Base-by-base conservation (phyloP, 2,888 invertebrate genomes). In the Beris morrisii region DNA sequence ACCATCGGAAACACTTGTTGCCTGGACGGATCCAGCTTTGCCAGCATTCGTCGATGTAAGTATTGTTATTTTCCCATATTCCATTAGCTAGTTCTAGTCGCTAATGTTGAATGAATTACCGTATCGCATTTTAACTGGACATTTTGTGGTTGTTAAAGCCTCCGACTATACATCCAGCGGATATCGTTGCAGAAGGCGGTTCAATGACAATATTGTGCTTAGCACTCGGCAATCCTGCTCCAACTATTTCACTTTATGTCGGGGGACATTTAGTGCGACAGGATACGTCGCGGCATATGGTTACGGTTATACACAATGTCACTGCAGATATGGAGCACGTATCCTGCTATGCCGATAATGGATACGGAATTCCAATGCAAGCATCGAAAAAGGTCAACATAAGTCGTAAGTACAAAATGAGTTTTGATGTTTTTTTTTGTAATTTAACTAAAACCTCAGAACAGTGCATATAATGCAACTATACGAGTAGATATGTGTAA, bases 261-360 rank as follows among this genome's bases (percentile, higher is more conserved):
- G 72, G 80, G 77, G 86, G 86, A 54, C 86, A 86, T 66, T 83
- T 92, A n/a, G 88, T 92, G n/a, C 83, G 90, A 1, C 91, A 92
- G 79, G 91, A 92, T 70, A 88, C 88, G 44, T 91, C 92, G 0
- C 83, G 92, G 0, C 92, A 93, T 78, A 90, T 93, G 90, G 92
- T 93, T 50, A 91, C 92, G 0, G 89, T 90, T n/a, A 88, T 92
- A 69, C 88, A 91, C 76, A 93, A 93, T 77, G 89, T 93, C 11
- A 91, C 91, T 0, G 84, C 89, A 2, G 91, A 92, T 77, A 92
- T 92, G 92, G 88, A 91, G 75, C 88, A 91, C 77, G 89, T 93
- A 69, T 90, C 92, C 0, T 93, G 93, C 78, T 92, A 92, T 79
- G 93, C 92, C 0, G 92, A 93, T 81, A 93, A 93, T 75, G 93